Conservation (phyloP, 2,113 vertebrate species). For the Coregonus clupeaformis region DNA sequence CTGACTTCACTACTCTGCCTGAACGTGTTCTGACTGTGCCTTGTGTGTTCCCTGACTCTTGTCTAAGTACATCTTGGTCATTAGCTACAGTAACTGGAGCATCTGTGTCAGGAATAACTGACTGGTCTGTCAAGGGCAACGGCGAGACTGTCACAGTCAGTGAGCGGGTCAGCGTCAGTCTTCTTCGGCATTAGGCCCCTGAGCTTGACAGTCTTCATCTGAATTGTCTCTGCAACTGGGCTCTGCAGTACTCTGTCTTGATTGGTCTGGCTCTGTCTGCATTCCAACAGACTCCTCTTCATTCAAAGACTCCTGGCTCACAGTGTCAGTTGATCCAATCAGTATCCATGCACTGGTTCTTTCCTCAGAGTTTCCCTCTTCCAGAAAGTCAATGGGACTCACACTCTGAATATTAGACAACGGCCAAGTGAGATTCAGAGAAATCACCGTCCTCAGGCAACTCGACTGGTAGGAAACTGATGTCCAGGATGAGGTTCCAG, state of each 20-base stretch:
- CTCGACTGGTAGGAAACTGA: constrained; percentile 11
- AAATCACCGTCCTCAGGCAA: neutral
- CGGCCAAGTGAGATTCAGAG: neutral
- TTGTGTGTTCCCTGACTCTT: neutral
- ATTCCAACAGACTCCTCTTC: neutral
- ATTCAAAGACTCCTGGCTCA: constrained; percentile 6
- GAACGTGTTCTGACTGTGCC: neutral
- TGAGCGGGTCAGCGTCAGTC: neutral
- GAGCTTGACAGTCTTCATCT: constrained; percentile 2
- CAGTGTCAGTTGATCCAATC: constrained; percentile 5
- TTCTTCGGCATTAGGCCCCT: neutral
- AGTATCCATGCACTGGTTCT: constrained; percentile 9
- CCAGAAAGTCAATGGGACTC: constrained; percentile 2
- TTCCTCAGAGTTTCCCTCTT: neutral
- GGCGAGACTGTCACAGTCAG: constrained; percentile 1
- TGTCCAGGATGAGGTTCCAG: constrained; percentile 11
- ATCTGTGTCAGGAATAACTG: neutral
- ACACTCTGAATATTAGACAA: neutral
- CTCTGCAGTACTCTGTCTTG: neutral
- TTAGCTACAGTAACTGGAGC: neutral
- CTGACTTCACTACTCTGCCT: neutral
- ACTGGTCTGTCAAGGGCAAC: neutral
- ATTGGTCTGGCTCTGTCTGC: neutral
- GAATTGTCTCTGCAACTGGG: neutral
- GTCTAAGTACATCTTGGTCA: neutral